A percentile compares a stretch with the other conserved stretches of the same genome.
These are phyloP conservation scores for Drosophila setosimentum DNA, from an alignment of 2,888 invertebrate genomes.

Conservation along the genomic window DNA sequence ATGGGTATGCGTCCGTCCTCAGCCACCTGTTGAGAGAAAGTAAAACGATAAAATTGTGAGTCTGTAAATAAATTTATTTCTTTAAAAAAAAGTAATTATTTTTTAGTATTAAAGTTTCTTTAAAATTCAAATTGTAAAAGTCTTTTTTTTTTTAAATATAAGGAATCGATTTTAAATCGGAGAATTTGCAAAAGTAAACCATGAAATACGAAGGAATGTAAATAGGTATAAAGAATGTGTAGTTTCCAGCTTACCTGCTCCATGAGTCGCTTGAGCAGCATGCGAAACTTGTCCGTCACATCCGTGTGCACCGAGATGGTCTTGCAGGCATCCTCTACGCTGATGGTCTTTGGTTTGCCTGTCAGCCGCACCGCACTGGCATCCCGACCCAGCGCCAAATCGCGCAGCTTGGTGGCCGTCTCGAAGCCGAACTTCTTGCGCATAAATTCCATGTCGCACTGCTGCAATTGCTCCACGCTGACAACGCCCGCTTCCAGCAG, in stretches of 20 bases:
- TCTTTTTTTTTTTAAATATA: background rate
- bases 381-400: slow-evolving; percentile 91
- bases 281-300: slow-evolving; percentile 90
- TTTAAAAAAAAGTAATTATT: background rate
- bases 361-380: slow-evolving; percentile 89
- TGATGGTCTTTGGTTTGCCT: slow-evolving; percentile 92
- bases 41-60: background rate
- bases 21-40: slow-evolving; percentile 78
- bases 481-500: slow-evolving; percentile 89
- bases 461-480: slow-evolving; percentile 89
- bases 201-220: background rate
- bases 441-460: slow-evolving; percentile 87
- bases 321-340: slow-evolving; percentile 92
- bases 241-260: slow-evolving; percentile 86
- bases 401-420: slow-evolving; percentile 89
- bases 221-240: background rate
- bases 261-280: slow-evolving; percentile 89
- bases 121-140: background rate
- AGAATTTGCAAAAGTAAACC: background rate
- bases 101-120: background rate
- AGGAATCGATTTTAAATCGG: background rate
- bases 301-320: slow-evolving; percentile 90
- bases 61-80: background rate
- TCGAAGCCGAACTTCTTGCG: slow-evolving; percentile 89
- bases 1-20: slow-evolving; percentile 93